These are phyloP conservation scores for Forpus xanthops DNA, from an alignment of 2,797 vertebrate species.

Conservation along the genomic window DNA sequence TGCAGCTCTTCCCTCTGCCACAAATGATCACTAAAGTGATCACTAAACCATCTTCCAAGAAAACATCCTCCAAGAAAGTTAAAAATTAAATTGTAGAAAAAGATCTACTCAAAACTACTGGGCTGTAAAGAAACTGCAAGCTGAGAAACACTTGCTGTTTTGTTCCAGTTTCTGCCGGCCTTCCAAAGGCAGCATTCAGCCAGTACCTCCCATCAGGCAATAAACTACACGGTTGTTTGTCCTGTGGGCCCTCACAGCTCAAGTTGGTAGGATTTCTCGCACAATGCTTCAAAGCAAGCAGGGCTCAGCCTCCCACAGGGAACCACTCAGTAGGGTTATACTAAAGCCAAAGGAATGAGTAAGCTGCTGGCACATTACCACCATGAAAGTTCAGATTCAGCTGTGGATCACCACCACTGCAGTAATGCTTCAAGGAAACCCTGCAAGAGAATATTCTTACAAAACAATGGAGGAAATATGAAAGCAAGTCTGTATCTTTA, in stretches of 20 bases:
- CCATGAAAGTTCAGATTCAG: not conserved
- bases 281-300: not conserved
- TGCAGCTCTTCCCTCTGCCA: not conserved
- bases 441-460: not conserved
- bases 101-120: not conserved
- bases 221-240: not conserved
- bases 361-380: not conserved
- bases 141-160: not conserved
- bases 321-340: not conserved
- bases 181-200: not conserved
- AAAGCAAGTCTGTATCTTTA: not conserved
- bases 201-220: not conserved
- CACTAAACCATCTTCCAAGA: not conserved
- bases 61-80: not conserved
- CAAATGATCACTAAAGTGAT: not conserved
- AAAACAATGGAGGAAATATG: not conserved
- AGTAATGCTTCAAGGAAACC: not conserved
- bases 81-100: not conserved
- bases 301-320: not conserved
- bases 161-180: not conserved
- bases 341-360: not conserved
- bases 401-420: not conserved
- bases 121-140: not conserved
- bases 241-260: not conserved
- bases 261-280: not conserved